Evolutionary conservation across 2,113 vertebrate genomes (phyloP), one percentile per base, ranked within the genome.

Genomic region (human): DNA sequence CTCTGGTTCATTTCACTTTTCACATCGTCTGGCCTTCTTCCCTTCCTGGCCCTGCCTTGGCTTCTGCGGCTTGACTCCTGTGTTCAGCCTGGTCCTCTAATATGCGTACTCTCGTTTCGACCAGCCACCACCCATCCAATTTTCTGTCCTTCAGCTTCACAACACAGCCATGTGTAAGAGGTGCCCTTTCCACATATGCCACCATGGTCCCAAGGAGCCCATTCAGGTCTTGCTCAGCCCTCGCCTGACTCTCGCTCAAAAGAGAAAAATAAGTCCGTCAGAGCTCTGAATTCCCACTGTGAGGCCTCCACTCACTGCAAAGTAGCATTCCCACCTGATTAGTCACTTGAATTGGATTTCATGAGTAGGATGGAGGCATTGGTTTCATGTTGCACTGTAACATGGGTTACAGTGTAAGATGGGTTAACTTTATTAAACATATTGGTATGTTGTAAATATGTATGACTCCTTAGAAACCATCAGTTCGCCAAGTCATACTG

Each of bases 391-490:
- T 89, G 82, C 57, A 57, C 18, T 40, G 61, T n/a, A n/a, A n/a
- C n/a, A n/a, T n/a, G n/a, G n/a, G n/a, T n/a, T n/a, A n/a, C n/a
- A n/a, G 92, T 45, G 30, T 70, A 94, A 90, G 32, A 50, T 38
- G 55, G 73, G 82, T 97, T 96, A 97, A 97, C 30, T 83, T 84
- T 86, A 97, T 93, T 89, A 93, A 97, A 89, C 25, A 35, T 87
- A 40, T 64, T 86, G 86, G 78, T 64, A 57, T 96, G 75, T 80
- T 76, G 70, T 96, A 95, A 97, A 92, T 87, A 96, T 89, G 72
- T 82, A 89, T 92, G 83, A 87, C 48, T 96, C 80, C 64, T 89
- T 94, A 93, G 82, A 97, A 96, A 78, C 83, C 72, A 68, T 85
- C 52, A 66, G 57, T 95, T 97, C 25, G 13, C 96, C 89, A 61